Conservation (phyloP, 2,888 invertebrate species). For the Sepioteuthis lessoniana region DNA sequence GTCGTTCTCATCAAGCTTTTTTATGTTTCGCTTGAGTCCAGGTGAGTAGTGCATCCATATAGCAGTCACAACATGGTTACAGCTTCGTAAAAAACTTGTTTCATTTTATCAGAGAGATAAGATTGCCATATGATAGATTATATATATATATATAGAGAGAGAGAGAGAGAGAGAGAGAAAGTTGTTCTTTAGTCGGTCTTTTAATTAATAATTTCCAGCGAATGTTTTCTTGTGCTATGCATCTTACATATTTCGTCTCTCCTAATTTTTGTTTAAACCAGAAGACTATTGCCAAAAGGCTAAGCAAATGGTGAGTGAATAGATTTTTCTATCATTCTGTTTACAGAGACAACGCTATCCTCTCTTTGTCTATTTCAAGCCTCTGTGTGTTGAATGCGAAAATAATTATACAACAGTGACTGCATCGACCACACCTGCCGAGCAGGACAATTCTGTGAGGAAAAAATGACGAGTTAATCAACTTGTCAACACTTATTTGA, state of each 20-base stretch:
- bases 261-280: background rate
- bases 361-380: background rate
- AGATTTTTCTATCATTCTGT: background rate
- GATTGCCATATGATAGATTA: no score
- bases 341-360: background rate
- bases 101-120: no score
- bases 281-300: background rate
- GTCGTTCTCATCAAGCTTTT: no score
- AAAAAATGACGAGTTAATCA: background rate
- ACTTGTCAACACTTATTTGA: background rate
- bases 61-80: no score
- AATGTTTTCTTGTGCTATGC: no score
- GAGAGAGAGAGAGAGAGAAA: no score
- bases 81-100: no score
- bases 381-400: background rate
- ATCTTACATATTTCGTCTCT: background rate
- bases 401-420: background rate
- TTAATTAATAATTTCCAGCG: no score
- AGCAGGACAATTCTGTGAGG: background rate
- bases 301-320: background rate
- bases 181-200: no score
- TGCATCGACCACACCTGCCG: background rate
- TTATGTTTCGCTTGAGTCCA: no score
- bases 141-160: no score
- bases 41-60: no score